Percentiles rank a stretch among this genome's conserved stretches.
phyloP scores from a whole-genome alignment of 2,888 invertebrate species.

The Caenorhabditis sp. region DNA sequence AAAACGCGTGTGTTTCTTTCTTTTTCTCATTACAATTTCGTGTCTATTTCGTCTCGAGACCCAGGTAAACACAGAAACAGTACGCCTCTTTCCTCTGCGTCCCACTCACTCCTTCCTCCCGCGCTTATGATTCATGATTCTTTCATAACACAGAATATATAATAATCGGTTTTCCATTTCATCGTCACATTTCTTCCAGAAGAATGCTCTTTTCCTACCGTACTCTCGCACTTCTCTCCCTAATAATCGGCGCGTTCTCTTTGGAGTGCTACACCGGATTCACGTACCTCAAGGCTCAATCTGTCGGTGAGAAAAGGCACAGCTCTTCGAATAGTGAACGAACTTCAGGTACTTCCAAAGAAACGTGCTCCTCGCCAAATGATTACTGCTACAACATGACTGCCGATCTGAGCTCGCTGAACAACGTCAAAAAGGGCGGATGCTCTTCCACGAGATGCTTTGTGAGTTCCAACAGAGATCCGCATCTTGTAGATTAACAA shows the following conservation, averaged over 20 bases:
- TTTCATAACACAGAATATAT: conserved; percentile 12
- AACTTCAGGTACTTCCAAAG: conserved; percentile 55
- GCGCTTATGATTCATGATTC: conserved; percentile 25
- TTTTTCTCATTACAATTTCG: neutral
- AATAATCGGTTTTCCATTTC: neutral
- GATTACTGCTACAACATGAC: conserved; percentile 66
- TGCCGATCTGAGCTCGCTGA: conserved; percentile 55
- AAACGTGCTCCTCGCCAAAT: conserved; percentile 52
- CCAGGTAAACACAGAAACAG: conserved; percentile 7
- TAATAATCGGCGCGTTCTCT: conserved; percentile 11
- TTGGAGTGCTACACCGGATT: conserved; percentile 64
- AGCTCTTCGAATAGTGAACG: too few species aligned
- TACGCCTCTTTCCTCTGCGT: conserved; percentile 13
- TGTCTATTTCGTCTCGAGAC: neutral
- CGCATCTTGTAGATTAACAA: neutral
- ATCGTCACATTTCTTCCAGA: neutral
- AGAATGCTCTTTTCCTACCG: conserved; percentile 20
- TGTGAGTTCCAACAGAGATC: conserved; percentile 52
- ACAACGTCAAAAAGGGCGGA: conserved; percentile 59
- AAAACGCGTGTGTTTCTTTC: neutral
- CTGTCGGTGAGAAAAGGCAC: conserved; percentile 40
- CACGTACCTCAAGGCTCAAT: conserved; percentile 60
- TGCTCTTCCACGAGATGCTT: conserved; percentile 62
- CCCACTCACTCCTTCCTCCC: conserved; percentile 4
- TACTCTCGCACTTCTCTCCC: conserved; percentile 13